Conservation (phyloP, 2,113 vertebrate genomes). For the Baryphthengus martii region DNA sequence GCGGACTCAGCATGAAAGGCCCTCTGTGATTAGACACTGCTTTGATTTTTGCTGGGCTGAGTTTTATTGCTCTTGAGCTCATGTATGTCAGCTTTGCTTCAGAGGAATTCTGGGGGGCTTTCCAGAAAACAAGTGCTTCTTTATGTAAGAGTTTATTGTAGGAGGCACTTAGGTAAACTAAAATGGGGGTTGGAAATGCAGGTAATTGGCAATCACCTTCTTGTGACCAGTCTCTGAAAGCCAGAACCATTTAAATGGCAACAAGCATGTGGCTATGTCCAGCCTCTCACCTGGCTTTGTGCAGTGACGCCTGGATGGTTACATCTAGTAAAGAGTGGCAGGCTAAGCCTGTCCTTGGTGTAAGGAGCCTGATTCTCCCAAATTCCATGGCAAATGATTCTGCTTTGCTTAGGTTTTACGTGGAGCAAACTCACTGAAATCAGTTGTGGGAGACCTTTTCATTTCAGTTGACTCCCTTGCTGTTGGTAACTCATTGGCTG, state of each 20-base stretch:
- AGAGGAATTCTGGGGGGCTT: not conserved
- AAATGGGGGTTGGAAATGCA: not conserved
- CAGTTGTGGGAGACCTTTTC: not conserved
- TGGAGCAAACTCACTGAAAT: not conserved
- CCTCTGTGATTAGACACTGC: not conserved
- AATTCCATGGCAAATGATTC: not conserved
- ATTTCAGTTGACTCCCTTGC: not conserved
- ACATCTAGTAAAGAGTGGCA: not conserved
- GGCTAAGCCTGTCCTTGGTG: not conserved
- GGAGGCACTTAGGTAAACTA: not conserved
- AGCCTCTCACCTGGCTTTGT: not conserved
- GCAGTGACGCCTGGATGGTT: not conserved
- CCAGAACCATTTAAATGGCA: not conserved
- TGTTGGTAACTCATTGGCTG: accelerated
- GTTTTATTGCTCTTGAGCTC: not conserved
- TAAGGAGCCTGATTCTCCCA: not conserved
- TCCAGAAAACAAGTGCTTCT: not conserved
- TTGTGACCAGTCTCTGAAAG: not conserved
- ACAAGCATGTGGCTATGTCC: accelerated
- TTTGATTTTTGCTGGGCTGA: not conserved
- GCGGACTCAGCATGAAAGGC: not conserved
- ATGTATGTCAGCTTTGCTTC: not conserved
- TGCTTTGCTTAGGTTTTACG: not conserved
- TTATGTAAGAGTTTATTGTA: not conserved
- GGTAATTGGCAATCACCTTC: not conserved